A percentile compares a stretch with the other conserved stretches of the same genome.
Evolutionary conservation across 2,113 vertebrate species (phyloP).

Genomic region (Peromyscus californicus): DNA sequence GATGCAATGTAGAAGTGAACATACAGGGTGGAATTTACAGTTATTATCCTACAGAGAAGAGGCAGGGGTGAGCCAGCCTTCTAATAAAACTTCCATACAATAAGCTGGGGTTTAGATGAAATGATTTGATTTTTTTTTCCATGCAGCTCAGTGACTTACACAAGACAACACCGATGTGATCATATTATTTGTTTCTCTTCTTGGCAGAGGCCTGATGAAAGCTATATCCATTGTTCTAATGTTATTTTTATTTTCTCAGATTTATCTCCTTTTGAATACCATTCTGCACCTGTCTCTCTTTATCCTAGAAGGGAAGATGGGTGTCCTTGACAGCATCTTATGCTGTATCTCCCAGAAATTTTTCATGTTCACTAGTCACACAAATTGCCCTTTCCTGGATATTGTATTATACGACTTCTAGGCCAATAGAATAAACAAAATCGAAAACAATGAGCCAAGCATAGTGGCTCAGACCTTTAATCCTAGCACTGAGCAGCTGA

Average conservation of each 20-base stretch:
- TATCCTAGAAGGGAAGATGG: not conserved
- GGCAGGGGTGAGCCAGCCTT: conserved; percentile 52
- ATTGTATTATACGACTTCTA: not conserved
- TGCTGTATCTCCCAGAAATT: not conserved
- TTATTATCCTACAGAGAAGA: conserved; percentile 58
- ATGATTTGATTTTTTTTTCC: conserved; percentile 72
- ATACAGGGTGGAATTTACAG: conserved; percentile 71
- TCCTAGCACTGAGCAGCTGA: no score
- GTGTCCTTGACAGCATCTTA: not conserved
- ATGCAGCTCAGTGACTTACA: conserved; percentile 77
- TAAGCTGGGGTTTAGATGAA: conserved; percentile 66
- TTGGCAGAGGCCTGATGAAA: conserved; percentile 69
- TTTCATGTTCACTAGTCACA: conserved; percentile 16
- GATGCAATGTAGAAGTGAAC: conserved; percentile 62
- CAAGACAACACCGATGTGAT: conserved; percentile 74
- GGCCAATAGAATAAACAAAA: conserved; percentile 32
- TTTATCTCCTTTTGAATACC: conserved; percentile 73
- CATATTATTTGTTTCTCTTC: conserved; percentile 77
- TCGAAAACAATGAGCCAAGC: not conserved
- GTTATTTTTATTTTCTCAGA: not conserved
- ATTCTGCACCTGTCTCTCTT: conserved; percentile 48
- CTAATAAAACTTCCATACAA: conserved; percentile 70
- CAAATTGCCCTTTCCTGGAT: not conserved
- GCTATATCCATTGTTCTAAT: conserved; percentile 72
- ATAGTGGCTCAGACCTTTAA: not conserved